A percentile compares a stretch with the other conserved stretches of the same genome.
phyloP scores from a whole-genome alignment of 2,888 invertebrate genomes.

The Leptopterna dolabrata region DNA sequence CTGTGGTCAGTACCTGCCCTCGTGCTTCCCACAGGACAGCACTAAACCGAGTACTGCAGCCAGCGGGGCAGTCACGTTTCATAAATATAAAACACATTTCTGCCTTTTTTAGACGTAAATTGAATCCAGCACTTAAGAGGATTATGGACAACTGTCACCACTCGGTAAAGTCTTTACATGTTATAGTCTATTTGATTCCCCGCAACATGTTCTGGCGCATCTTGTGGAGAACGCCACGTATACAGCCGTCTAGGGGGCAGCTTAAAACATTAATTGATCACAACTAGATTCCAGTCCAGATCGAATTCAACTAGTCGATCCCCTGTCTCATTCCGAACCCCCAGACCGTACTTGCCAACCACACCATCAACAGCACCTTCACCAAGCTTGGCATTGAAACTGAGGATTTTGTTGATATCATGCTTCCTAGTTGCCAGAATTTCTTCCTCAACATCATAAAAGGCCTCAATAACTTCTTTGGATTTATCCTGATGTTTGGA shows the following conservation, averaged over 20 bases:
- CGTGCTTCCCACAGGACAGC: no score
- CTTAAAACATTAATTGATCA: background rate
- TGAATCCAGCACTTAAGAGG: no score
- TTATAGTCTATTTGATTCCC: no score
- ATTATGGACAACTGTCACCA: background rate
- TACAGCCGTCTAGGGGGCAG: background rate
- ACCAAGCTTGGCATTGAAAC: conserved; percentile 4
- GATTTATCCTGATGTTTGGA: no score
- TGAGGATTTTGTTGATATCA: background rate
- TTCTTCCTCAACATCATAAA: background rate
- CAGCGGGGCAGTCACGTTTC: no score
- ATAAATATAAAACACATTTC: no score
- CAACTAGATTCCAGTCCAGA: background rate
- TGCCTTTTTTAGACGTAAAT: no score
- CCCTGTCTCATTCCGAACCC: conserved; percentile 12
- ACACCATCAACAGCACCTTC: background rate
- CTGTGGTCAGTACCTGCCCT: no score
- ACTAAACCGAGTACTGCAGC: no score
- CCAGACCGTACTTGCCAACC: background rate
- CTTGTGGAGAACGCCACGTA: background rate
- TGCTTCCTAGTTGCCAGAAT: background rate
- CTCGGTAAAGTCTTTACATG: background rate
- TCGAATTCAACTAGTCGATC: conserved; percentile 22
- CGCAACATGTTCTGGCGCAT: background rate
- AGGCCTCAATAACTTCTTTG: background rate